Evolutionary conservation across 1,140 invertebrate genomes (phyloP).

Genomic region (Orchesella cincta): DNA sequence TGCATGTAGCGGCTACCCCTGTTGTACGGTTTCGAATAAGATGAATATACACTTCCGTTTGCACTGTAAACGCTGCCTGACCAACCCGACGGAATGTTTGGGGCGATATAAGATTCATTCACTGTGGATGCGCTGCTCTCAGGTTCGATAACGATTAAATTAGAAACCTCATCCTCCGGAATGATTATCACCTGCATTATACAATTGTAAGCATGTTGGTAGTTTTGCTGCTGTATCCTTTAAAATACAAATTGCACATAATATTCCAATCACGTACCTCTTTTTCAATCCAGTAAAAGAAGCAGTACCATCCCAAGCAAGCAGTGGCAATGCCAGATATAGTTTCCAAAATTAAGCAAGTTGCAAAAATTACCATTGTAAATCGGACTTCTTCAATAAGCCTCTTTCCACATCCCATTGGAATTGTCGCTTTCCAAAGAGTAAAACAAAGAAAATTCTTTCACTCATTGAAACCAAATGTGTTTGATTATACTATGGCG

Average conservation of each 20-base stretch:
- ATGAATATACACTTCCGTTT: no score
- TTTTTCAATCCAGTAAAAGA: slow-evolving; percentile 50
- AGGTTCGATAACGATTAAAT: slow-evolving; percentile 49
- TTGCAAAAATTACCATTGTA: slow-evolving; percentile 11
- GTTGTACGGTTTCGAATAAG: no score
- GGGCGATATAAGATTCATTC: no score
- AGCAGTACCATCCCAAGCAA: slow-evolving; percentile 44
- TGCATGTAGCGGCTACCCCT: no score
- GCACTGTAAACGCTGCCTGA: no score
- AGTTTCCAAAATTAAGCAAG: slow-evolving; percentile 24
- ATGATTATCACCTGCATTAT: slow-evolving; percentile 49
- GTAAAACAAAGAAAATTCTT: neutral
- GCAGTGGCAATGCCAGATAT: neutral
- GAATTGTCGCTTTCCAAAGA: slow-evolving; percentile 36
- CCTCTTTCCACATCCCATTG: slow-evolving; percentile 41
- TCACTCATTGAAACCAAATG: neutral
- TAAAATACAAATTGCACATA: neutral
- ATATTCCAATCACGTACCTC: neutral
- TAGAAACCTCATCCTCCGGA: slow-evolving; percentile 50
- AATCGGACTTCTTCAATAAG: slow-evolving; percentile 35
- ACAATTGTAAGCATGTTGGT: neutral
- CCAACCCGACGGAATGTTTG: no score
- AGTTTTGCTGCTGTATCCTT: neutral
- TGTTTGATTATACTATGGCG: neutral
- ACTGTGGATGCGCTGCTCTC: slow-evolving; percentile 35